phyloP scores from a whole-genome alignment of 2,113 vertebrate species.

The Speoplatyrhinus poulsoni region DNA sequence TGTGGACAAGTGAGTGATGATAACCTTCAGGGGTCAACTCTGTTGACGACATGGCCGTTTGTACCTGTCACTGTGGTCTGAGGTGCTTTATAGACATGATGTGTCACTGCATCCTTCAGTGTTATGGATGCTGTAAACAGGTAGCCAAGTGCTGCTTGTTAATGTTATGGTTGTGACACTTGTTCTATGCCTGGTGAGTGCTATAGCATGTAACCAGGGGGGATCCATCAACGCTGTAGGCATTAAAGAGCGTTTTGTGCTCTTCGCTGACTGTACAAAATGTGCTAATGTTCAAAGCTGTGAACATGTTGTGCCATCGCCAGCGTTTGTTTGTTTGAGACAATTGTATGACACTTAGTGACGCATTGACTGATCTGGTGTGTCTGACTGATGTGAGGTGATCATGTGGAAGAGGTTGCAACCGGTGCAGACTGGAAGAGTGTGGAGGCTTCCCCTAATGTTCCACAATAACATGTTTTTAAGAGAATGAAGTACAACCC shows the following conservation, averaged over 20 bases:
- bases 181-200: slow-evolving; percentile 47
- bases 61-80: slow-evolving; percentile 48
- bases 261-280: slow-evolving; percentile 57
- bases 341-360: slow-evolving; percentile 17
- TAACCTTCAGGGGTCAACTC: slow-evolving; percentile 57
- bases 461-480: no score
- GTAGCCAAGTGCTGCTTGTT: slow-evolving; percentile 44
- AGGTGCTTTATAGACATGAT: slow-evolving; percentile 60
- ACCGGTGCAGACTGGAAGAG: no score
- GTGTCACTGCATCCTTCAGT: slow-evolving; percentile 49
- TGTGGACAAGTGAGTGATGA: slow-evolving; percentile 37
- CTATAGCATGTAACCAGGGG: slow-evolving; percentile 36
- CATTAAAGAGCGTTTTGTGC: neutral
- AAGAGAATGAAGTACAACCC: no score
- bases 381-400: no score
- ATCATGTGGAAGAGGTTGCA: no score
- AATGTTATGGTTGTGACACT: slow-evolving; percentile 36
- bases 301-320: slow-evolving; percentile 43
- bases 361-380: no score
- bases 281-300: slow-evolving; percentile 44
- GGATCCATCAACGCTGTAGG: slow-evolving; percentile 51
- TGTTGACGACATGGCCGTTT: slow-evolving; percentile 53
- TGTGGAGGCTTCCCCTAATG: no score
- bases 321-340: slow-evolving; percentile 31
- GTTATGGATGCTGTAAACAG: slow-evolving; percentile 50